These are phyloP conservation scores for Etia nguti DNA, from an alignment of 2,113 vertebrate genomes.

Conservation along the genomic window DNA sequence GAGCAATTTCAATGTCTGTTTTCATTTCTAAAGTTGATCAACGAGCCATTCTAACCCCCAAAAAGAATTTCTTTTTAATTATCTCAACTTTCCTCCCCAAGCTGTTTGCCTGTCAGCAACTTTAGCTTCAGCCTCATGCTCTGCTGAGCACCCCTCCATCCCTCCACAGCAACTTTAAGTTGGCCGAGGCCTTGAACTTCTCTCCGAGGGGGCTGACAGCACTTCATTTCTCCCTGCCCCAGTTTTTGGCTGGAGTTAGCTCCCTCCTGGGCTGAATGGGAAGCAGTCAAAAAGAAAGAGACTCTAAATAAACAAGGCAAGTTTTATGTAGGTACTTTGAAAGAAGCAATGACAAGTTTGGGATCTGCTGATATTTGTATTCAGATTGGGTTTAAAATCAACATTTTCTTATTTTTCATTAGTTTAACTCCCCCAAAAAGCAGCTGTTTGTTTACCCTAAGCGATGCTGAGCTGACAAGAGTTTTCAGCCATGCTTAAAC, in stretches of 20 bases:
- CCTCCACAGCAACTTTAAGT: conserved; percentile 27
- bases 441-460: not conserved
- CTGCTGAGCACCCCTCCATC: conserved; percentile 47
- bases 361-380: not conserved
- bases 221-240: conserved; percentile 29
- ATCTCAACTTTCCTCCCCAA: conserved; percentile 49
- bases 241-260: conserved; percentile 23
- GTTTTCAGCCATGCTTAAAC: not conserved
- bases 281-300: not conserved
- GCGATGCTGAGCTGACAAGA: not conserved
- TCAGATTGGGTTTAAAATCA: not conserved
- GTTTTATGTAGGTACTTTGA: not conserved
- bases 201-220: conserved; percentile 54
- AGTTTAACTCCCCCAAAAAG: not conserved
- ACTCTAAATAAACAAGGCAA: conserved; percentile 33
- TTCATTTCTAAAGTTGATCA: conserved; percentile 46
- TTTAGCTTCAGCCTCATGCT: conserved; percentile 53
- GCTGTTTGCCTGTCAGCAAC: conserved; percentile 60
- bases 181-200: conserved; percentile 41
- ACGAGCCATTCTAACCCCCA: conserved; percentile 15
- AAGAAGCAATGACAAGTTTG: not conserved
- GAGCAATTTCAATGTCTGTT: conserved; percentile 13
- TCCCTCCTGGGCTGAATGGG: conserved; percentile 35
- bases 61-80: conserved; percentile 58
- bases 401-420: not conserved